These are phyloP conservation scores for Periplaneta americana DNA, from an alignment of 1,140 invertebrate genomes.

Conservation along the genomic window DNA sequence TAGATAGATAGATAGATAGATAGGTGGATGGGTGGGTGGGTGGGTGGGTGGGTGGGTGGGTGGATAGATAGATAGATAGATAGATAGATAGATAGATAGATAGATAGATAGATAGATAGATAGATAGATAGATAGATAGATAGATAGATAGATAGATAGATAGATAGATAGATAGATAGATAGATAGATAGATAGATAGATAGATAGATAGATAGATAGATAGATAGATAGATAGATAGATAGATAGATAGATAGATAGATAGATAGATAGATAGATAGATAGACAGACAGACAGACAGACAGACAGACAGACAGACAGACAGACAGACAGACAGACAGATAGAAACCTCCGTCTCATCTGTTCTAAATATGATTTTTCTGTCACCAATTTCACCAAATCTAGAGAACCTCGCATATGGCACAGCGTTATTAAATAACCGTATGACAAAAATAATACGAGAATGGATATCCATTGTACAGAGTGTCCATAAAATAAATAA, in stretches of 20 bases:
- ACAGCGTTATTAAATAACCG: too few species aligned
- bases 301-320: too few species aligned
- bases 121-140: not conserved
- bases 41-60: not conserved
- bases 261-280: not conserved
- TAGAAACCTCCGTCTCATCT: too few species aligned
- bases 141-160: not conserved
- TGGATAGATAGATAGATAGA: not conserved
- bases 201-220: not conserved
- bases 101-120: not conserved
- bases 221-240: not conserved
- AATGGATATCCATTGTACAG: too few species aligned
- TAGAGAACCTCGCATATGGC: too few species aligned
- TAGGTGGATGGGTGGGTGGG: not conserved
- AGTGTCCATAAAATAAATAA: too few species aligned
- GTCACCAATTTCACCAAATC: too few species aligned
- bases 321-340: too few species aligned
- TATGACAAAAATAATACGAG: too few species aligned
- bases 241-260: not conserved
- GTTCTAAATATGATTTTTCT: too few species aligned
- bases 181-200: not conserved
- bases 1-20: not conserved
- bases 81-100: not conserved
- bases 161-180: not conserved
- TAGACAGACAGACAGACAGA: too few species aligned